Evolutionary conservation across 2,797 vertebrate species (phyloP), one percentile per base, ranked within the genome.

Genomic region (Percopsis omiscomaycus): DNA sequence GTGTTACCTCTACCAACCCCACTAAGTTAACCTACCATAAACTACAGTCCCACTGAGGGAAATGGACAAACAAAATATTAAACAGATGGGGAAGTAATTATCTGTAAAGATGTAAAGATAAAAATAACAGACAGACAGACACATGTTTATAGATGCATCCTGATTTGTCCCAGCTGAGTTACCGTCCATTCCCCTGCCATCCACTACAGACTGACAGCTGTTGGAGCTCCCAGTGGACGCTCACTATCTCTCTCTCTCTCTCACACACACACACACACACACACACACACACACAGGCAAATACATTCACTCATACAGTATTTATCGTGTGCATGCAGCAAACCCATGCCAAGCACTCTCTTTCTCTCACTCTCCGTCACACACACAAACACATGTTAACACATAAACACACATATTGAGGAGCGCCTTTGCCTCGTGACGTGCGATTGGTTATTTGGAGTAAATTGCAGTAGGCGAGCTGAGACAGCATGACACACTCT

Each of bases 81-180:
- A 37, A 37, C 6, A 37, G 32, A 37, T 37, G 32, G 32, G 5
- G 8, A 37, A 37, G 5, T 37, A 5, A 22, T 8, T 37, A 37
- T 37, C 5, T 37, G 32, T 37, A 2, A 37, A 22, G 22, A 5
- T 37, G 32, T 8, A 37, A 5, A 37, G 32, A 37, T 37, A 37
- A 5, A 37, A 37, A 37, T 8, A 37, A 37, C 32, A 37, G 32
- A 37, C 32, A 37, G 8, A 37, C 3, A 37, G 32, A 37, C 32
- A 37, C 6, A 37, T 37, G 32, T 37, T 37, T 37, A 37, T 9
- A 37, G 32, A 9, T 9, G 9, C 32, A 37, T 74, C 66, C 79
- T 70, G 73, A 85, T 85, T 83, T 84, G 69, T 78, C 81, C 74
- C 77, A 69, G 57, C 59, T 70, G 83, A 71, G 71, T 78, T 78